Evolutionary conservation across 2,888 invertebrate species (phyloP).

Genomic region (Mythimna lalbum): DNA sequence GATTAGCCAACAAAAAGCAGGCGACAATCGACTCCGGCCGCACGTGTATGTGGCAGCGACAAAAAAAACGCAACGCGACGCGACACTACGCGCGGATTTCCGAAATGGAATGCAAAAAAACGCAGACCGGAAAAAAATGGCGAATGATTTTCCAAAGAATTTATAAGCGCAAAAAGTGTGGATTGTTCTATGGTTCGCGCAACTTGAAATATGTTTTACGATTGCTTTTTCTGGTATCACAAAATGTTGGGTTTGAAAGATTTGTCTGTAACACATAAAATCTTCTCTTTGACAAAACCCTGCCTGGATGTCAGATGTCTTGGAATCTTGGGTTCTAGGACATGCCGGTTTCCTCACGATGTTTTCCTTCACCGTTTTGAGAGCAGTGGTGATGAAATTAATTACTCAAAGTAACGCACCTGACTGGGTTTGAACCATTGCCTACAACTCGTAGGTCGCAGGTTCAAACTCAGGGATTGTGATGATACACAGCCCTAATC

Average conservation of each 20-base stretch:
- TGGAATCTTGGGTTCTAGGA: too few species aligned
- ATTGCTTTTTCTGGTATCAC: conserved; percentile 33
- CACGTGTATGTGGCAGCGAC: conserved; percentile 74
- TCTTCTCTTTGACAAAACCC: too few species aligned
- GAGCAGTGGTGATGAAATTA: too few species aligned
- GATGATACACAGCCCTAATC: background rate
- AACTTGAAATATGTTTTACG: conserved; percentile 55
- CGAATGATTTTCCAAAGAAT: conserved; percentile 60
- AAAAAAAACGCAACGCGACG: conserved; percentile 64
- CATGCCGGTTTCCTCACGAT: too few species aligned
- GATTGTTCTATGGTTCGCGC: conserved; percentile 59
- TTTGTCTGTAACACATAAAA: background rate
- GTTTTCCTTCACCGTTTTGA: too few species aligned
- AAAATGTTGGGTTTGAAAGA: conserved; percentile 17
- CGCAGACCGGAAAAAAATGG: conserved; percentile 51
- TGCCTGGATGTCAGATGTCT: too few species aligned
- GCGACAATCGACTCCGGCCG: conserved; percentile 69
- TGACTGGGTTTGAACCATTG: too few species aligned
- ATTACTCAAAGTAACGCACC: too few species aligned
- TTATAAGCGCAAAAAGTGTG: conserved; percentile 60
- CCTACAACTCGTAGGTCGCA: too few species aligned
- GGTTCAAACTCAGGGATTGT: too few species aligned
- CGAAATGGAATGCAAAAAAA: conserved; percentile 66
- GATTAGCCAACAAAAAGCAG: conserved; percentile 76
- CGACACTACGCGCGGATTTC: conserved; percentile 65